Evolutionary conservation across 2,888 invertebrate genomes (phyloP).

Genomic region (Malthinus flaveolus): DNA sequence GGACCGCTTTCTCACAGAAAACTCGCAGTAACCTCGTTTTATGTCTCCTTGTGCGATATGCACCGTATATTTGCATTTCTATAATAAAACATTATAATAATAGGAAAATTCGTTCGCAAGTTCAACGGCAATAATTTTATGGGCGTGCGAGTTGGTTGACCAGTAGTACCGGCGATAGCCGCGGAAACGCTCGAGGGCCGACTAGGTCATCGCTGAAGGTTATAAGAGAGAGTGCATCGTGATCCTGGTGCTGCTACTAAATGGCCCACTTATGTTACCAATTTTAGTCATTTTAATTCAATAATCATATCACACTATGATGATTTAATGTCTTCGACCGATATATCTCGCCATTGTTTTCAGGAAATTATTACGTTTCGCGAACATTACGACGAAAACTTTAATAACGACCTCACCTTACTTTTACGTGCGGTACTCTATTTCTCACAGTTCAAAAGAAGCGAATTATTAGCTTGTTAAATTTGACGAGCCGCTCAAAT

Average conservation of each 20-base stretch:
- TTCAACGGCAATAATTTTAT: constrained; percentile 10
- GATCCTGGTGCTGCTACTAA: constrained; percentile 11
- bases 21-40: constrained; percentile 52
- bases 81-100: constrained; percentile 14
- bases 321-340: too few species aligned
- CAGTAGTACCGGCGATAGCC: constrained; percentile 17
- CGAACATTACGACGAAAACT: too few species aligned
- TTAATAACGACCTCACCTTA: too few species aligned
- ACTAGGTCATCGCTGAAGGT: constrained; percentile 23
- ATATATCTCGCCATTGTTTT: too few species aligned
- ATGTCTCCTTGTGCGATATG: constrained; percentile 30
- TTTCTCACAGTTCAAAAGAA: constrained; percentile 2
- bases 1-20: constrained; percentile 57
- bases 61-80: constrained; percentile 18
- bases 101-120: constrained; percentile 9
- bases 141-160: constrained; percentile 14
- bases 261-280: constrained; percentile 14
- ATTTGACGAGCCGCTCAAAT: not conserved
- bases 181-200: constrained; percentile 26
- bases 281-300: not conserved
- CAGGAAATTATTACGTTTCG: too few species aligned
- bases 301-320: too few species aligned
- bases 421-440: not conserved
- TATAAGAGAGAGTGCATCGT: constrained; percentile 23
- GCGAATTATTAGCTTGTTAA: not conserved